A percentile compares a stretch with the other conserved stretches of the same genome.
phyloP scores from a whole-genome alignment of 2,113 vertebrate genomes.

The Tyto alba region DNA sequence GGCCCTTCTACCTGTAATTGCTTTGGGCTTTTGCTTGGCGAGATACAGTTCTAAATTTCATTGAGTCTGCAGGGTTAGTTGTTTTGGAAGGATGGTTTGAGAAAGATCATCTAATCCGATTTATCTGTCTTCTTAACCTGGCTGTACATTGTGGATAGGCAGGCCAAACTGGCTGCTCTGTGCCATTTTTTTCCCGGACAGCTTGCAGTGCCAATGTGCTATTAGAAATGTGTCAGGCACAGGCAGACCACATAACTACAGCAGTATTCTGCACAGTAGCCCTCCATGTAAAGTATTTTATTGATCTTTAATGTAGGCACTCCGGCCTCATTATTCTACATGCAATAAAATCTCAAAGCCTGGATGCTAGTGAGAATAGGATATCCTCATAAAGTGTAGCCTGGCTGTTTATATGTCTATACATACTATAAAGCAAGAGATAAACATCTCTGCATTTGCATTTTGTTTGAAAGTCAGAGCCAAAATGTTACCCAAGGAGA shows the following conservation, averaged over 20 bases:
- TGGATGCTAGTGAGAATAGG: not conserved
- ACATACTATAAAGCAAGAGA: conserved; percentile 33
- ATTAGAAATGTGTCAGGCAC: not conserved
- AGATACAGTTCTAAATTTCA: conserved; percentile 44
- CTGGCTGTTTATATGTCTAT: conserved; percentile 25
- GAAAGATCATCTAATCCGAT: conserved; percentile 6
- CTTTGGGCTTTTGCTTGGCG: conserved; percentile 50
- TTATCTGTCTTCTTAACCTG: not conserved
- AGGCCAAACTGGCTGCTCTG: not conserved
- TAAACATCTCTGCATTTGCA: conserved; percentile 42
- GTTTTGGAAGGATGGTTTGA: conserved; percentile 18
- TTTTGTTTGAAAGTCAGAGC: not conserved
- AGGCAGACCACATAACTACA: not conserved
- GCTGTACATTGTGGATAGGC: not conserved
- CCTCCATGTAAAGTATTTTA: conserved; percentile 19
- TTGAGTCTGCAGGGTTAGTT: conserved; percentile 6
- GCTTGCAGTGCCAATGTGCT: not conserved
- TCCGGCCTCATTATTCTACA: conserved; percentile 37
- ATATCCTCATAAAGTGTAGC: conserved; percentile 1
- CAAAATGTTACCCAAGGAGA: conserved; percentile 22
- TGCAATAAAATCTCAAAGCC: conserved; percentile 4
- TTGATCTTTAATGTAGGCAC: conserved; percentile 31
- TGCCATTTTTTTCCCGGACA: not conserved
- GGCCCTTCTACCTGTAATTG: conserved; percentile 65
- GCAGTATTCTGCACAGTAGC: not conserved